Evolutionary conservation across 92 coral and sea anemone species (phyloP), one percentile per base, ranked within the genome.

Genomic region (Epizoanthus rinbou): DNA sequence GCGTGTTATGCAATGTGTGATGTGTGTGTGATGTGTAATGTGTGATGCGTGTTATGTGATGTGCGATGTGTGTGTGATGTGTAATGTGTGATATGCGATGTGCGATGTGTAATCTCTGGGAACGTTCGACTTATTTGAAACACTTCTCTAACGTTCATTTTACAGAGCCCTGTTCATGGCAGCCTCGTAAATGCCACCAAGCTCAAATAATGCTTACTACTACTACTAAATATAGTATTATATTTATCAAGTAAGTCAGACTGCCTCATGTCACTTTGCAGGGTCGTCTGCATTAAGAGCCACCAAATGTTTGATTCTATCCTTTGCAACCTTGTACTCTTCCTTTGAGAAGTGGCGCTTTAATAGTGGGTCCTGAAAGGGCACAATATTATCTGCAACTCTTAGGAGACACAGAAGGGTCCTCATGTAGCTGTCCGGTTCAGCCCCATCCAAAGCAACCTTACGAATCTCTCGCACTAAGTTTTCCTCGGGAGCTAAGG

Each of bases 341-440:
- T 31, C 65, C 37, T 75, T 75, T 52, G 81, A 75, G 81, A 75
- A 75, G n/a, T 75, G 81, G 33, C 81, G 66, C 31, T 75, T 16
- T 7, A 75, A 41, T 3, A 75, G 37, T 18, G 81, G 81, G 25
- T 75, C 81, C 8, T 62, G 62, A 2, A 33, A 33, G 18, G 31
- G 5, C 18, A 13, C 21, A 19, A 75, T 31, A 33, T 75, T 37
- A 21, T 75, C 81, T 24, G 81, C 68, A 58, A 52, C 67, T 16
- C 81, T 57, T 68, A 75, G 1, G 0, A 75, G 81, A 14, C 58
- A 52, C 81, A 75, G 50, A 1, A 75, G 52, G 4, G 68, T 58
- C 81, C 81, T 57, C 67, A 58, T 58, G 17, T 57, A 75, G 47
- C 81, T 58, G 81, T 75, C 81, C 10, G 68, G 81, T 53, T 57